These are phyloP conservation scores for Tenthredo distinguenda DNA, from an alignment of 2,888 invertebrate genomes.

Conservation along the genomic window DNA sequence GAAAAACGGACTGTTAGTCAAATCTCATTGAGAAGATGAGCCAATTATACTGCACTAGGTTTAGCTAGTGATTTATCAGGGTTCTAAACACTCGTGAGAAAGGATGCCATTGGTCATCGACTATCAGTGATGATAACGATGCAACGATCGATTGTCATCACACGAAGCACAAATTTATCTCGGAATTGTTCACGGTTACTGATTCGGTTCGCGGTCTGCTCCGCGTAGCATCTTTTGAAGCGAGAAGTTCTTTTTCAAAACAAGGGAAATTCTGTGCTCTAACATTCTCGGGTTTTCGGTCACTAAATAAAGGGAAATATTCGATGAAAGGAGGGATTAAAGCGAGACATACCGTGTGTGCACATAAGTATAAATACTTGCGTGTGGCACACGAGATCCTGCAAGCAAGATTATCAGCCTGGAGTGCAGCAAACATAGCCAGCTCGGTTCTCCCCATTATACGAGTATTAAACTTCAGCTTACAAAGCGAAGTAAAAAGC, in stretches of 20 bases:
- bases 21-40: background rate
- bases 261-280: background rate
- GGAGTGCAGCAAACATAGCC: constrained; percentile 28
- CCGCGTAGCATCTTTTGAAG: background rate
- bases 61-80: constrained; percentile 10
- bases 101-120: background rate
- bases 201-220: background rate
- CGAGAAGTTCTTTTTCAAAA: background rate
- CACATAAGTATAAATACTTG: constrained; percentile 37
- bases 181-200: background rate
- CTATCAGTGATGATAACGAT: background rate
- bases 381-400: constrained; percentile 46
- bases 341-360: no score
- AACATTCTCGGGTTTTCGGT: background rate
- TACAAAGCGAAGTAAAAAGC: constrained; percentile 33
- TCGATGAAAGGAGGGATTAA: background rate
- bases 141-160: background rate
- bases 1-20: background rate
- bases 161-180: background rate
- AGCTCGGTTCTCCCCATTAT: constrained; percentile 30
- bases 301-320: background rate
- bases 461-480: constrained; percentile 36
- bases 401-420: constrained; percentile 24
- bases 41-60: constrained; percentile 3
- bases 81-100: background rate